Evolutionary conservation across 2,113 vertebrate genomes (phyloP), one percentile per base, ranked within the genome.

Genomic region (Perca flavescens): DNA sequence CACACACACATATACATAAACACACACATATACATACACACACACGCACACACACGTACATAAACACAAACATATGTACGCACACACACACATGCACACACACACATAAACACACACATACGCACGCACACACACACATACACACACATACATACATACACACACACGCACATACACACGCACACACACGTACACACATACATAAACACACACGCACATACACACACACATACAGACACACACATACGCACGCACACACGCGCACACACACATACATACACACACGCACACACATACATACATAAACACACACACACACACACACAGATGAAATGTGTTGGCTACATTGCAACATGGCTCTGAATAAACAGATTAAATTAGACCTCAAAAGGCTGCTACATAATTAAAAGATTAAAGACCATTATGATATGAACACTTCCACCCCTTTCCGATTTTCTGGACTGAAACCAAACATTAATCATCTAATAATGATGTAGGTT

Each of bases 401-500:
- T 62, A 19, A 82, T 67, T 68, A 4, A 62, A 22, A 31, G 46
- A 40, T 6, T 7, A 13, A 22, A 31, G 64, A 8, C 3, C 66
- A 19, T 77, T 19, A 50, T 28, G 67, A 72, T 77, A 46, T 15
- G 6, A 66, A 19, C n/a, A 50, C 11, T 7, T 40, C n/a, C 6
- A 22, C 22, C 56, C 22, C 16, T 7, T 49, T 36, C 34, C 36
- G 4, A 13, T 9, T 66, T 34, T 34, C 36, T 47, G 47, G 25
- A 13, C 31, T n/a, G 31, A 34, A 34, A 14, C 47, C 22, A 22
- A 71, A 77, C n/a, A 63, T 53, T 50, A 68, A 58, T 80, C 62
- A 49, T 31, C 15, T 53, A 11, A n/a, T 77, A 77, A 78, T 64
- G 31, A 46, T 14, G 21, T 69, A 1, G 34, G 0, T 34, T 34